These are phyloP conservation scores for Gonatopus flavifemur DNA, from an alignment of 1,140 invertebrate species.

Conservation along the genomic window DNA sequence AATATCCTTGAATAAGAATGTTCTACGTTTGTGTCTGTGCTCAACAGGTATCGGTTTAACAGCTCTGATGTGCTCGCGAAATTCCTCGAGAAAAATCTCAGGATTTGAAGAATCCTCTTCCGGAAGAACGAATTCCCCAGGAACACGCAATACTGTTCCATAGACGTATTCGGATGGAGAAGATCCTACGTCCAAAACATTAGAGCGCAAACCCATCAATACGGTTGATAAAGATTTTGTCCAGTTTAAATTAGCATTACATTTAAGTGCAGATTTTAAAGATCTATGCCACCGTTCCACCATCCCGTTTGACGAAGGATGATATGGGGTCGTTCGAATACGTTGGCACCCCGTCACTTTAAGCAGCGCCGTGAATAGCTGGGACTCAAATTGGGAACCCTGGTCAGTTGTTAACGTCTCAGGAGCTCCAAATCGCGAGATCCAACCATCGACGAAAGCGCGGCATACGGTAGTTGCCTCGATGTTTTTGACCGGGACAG, in stretches of 20 bases:
- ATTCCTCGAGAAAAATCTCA: background rate
- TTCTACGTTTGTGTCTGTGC: background rate
- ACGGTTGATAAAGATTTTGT: background rate
- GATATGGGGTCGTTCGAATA: constrained; percentile 1
- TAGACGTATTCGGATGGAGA: constrained; percentile 33
- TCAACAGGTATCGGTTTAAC: background rate
- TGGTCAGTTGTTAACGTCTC: background rate
- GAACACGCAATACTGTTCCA: constrained; percentile 24
- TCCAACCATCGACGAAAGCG: background rate
- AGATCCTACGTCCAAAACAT: constrained; percentile 22
- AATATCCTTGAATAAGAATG: constrained; percentile 30
- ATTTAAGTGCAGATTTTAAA: background rate
- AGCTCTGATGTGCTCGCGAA: background rate
- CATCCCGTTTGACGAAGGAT: background rate
- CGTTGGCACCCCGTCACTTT: background rate
- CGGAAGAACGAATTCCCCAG: constrained; percentile 19
- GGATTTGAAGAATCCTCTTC: background rate
- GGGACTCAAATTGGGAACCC: background rate
- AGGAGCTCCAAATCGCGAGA: background rate
- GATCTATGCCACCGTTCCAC: background rate
- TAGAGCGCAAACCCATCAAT: constrained; percentile 3
- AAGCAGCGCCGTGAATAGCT: constrained; percentile 15
- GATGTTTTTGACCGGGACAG: background rate
- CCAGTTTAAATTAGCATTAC: background rate
- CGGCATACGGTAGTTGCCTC: background rate